Conservation (phyloP, 2,113 vertebrate genomes). For the Ovibos moschatus region DNA sequence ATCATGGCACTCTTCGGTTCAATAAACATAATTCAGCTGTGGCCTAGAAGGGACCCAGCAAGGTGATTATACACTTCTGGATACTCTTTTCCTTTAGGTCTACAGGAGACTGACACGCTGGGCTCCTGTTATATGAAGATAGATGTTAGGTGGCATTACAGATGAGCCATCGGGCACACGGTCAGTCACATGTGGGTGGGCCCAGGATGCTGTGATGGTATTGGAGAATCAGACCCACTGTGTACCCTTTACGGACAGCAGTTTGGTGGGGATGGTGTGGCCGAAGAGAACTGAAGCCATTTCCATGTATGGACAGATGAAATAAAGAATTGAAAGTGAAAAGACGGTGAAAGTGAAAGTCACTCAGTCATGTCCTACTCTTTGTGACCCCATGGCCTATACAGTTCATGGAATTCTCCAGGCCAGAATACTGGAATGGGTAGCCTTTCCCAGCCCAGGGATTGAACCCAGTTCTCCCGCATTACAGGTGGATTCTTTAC, state of each 20-base stretch:
- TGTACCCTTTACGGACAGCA: rapidly evolving
- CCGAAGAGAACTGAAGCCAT: neutral
- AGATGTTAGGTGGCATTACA: neutral
- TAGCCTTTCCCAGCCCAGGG: neutral
- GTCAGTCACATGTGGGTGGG: neutral
- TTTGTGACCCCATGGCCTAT: neutral
- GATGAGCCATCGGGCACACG: neutral
- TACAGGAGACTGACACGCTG: neutral
- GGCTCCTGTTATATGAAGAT: neutral
- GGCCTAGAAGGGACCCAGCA: neutral
- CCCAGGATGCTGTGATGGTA: neutral
- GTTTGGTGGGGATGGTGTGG: neutral
- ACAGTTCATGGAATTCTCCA: neutral
- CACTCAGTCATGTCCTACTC: neutral
- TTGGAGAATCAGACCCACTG: neutral
- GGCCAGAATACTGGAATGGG: neutral
- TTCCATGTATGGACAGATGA: neutral
- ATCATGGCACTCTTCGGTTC: neutral
- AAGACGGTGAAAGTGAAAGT: neutral
- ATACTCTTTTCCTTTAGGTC: neutral
- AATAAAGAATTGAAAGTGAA: neutral
- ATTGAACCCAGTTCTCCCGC: rapidly evolving
- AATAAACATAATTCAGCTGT: neutral
- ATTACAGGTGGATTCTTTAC: neutral
- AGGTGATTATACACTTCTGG: neutral